Evolutionary conservation across 2,797 vertebrate species (phyloP).

Genomic region (Enteromius argenteus): DNA sequence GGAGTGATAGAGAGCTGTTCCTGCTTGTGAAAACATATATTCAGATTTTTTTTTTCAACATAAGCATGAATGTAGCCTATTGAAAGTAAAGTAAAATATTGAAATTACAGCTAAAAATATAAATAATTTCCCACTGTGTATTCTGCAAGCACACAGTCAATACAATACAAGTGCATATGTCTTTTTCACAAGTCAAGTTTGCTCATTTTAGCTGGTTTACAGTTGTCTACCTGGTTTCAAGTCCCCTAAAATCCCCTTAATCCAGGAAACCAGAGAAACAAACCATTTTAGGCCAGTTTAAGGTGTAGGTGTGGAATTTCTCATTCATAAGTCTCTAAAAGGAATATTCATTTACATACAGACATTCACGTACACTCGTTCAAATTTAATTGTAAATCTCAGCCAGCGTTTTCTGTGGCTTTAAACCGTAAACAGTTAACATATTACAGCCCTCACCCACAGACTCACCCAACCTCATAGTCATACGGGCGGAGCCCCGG

Average conservation of each 20-base stretch:
- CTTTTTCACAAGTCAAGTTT: background rate
- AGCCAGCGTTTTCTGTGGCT: background rate
- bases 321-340: background rate
- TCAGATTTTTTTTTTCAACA: background rate
- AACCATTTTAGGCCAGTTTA: background rate
- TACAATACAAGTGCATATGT: background rate
- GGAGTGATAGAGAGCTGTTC: conserved; percentile 11
- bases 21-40: conserved; percentile 22
- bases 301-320: background rate
- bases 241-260: background rate
- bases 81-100: background rate
- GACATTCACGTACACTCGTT: background rate
- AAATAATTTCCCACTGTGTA: background rate
- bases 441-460: background rate
- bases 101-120: background rate
- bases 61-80: background rate
- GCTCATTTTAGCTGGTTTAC: background rate
- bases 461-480: conserved; percentile 4
- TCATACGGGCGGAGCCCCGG: conserved; percentile 63
- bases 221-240: too few relatives aligned
- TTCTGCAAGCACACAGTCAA: too few relatives aligned
- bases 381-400: background rate
- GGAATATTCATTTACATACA: background rate
- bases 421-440: conserved; percentile 30
- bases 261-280: background rate